Evolutionary conservation across 2,113 vertebrate species (phyloP).

Genomic region (Chloebia gouldiae): DNA sequence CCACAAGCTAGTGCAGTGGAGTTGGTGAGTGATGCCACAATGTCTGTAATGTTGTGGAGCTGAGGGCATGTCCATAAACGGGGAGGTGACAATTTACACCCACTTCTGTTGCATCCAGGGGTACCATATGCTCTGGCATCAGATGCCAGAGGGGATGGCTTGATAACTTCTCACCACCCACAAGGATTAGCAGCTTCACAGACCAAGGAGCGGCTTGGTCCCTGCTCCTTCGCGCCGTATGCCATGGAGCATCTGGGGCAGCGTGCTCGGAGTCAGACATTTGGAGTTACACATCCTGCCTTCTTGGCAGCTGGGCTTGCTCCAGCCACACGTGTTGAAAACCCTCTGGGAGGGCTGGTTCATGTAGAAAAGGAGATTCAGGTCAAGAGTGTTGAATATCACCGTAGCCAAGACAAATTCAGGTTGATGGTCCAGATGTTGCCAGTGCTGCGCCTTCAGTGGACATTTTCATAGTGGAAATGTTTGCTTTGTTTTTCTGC

Average conservation of each 20-base stretch:
- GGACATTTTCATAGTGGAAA: not conserved
- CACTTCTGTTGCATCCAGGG: not conserved
- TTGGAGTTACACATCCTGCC: not conserved
- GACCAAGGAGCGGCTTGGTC: rapidly evolving
- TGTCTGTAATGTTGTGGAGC: not conserved
- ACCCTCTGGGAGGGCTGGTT: not conserved
- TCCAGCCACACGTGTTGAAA: not conserved
- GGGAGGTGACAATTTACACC: not conserved
- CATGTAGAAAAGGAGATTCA: not conserved
- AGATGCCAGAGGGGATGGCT: not conserved
- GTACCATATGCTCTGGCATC: not conserved
- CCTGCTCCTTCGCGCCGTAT: rapidly evolving
- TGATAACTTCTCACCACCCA: rapidly evolving
- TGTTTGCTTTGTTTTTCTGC: not conserved
- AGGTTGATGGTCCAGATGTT: not conserved
- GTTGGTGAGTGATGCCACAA: rapidly evolving
- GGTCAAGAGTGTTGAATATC: not conserved
- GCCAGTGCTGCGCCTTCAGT: not conserved
- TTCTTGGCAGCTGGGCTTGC: not conserved
- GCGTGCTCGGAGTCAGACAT: not conserved
- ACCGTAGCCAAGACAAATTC: not conserved
- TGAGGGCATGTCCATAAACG: rapidly evolving
- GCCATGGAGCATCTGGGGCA: rapidly evolving
- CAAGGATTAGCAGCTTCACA: not conserved
- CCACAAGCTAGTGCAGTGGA: rapidly evolving